Percentiles rank a stretch among this genome's conserved stretches.
Evolutionary conservation across 2,113 vertebrate genomes (phyloP).

Genomic region (Callocephalon fimbriatum): DNA sequence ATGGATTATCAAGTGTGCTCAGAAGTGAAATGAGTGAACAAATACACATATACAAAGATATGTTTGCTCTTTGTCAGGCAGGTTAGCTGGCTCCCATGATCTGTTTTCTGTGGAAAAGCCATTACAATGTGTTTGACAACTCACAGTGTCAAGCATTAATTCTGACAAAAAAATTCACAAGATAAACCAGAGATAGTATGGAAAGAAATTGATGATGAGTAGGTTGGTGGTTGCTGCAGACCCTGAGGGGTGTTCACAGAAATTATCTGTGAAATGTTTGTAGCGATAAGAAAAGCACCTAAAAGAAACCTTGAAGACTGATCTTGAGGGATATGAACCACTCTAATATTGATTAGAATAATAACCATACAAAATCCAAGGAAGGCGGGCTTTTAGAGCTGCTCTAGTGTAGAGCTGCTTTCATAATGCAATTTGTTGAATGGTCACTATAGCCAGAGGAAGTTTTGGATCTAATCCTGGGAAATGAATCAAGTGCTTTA

Average conservation of each 20-base stretch:
- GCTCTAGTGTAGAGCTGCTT: background rate
- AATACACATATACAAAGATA: too few relatives aligned
- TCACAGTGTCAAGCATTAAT: background rate
- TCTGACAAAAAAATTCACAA: background rate
- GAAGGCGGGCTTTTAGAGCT: constrained; percentile 26
- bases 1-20: too few relatives aligned
- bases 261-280: constrained; percentile 10
- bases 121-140: too few relatives aligned
- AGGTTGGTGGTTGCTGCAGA: background rate
- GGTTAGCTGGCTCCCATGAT: too few relatives aligned
- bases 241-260: background rate
- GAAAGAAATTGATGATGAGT: background rate
- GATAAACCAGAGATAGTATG: background rate
- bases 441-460: constrained; percentile 58
- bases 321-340: constrained; percentile 33
- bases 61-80: too few relatives aligned
- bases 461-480: constrained; percentile 49
- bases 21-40: too few relatives aligned
- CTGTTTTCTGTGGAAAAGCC: too few relatives aligned
- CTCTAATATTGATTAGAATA: constrained; percentile 22
- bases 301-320: constrained; percentile 2
- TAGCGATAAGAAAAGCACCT: background rate
- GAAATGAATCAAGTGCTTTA: constrained; percentile 53
- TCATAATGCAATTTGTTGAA: constrained; percentile 61
- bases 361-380: constrained; percentile 22